Conservation (phyloP, 2,888 invertebrate species). For the Euzetes globulus region DNA sequence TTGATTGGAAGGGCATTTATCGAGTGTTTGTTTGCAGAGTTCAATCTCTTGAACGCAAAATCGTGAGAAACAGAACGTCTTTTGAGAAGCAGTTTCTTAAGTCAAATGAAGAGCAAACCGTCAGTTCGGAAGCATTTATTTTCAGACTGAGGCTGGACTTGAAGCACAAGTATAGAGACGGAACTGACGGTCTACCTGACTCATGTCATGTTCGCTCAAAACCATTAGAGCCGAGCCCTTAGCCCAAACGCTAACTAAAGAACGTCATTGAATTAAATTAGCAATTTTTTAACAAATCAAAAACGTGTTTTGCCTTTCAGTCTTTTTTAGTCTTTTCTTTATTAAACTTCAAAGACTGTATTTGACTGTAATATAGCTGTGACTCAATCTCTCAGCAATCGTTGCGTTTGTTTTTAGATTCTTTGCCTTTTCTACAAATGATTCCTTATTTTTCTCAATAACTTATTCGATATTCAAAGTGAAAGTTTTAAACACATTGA, state of each 20-base stretch:
- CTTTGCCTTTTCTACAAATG: background rate
- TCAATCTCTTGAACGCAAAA: background rate
- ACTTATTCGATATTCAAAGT: background rate
- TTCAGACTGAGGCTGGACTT: background rate
- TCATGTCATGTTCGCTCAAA: background rate
- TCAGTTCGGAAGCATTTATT: constrained; percentile 11
- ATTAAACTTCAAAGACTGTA: background rate
- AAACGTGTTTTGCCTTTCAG: constrained; percentile 22
- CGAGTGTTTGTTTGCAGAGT: background rate
- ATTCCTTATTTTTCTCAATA: background rate
- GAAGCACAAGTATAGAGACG: background rate
- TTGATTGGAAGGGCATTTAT: background rate
- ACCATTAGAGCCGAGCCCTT: background rate
- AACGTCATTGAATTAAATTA: constrained; percentile 25
- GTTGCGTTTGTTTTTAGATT: background rate
- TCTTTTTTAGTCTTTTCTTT: background rate
- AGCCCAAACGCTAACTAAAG: background rate
- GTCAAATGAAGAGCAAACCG: background rate
- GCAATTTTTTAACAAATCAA: background rate
- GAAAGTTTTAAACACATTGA: background rate
- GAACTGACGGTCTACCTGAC: constrained; percentile 20
- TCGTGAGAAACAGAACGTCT: background rate
- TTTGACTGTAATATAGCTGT: background rate
- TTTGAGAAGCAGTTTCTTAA: background rate
- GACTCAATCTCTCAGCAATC: background rate